Percentiles rank a stretch among this genome's conserved stretches.
These are phyloP conservation scores for Chrysochloris asiatica DNA, from an alignment of 2,113 vertebrate genomes.

Conservation along the genomic window DNA sequence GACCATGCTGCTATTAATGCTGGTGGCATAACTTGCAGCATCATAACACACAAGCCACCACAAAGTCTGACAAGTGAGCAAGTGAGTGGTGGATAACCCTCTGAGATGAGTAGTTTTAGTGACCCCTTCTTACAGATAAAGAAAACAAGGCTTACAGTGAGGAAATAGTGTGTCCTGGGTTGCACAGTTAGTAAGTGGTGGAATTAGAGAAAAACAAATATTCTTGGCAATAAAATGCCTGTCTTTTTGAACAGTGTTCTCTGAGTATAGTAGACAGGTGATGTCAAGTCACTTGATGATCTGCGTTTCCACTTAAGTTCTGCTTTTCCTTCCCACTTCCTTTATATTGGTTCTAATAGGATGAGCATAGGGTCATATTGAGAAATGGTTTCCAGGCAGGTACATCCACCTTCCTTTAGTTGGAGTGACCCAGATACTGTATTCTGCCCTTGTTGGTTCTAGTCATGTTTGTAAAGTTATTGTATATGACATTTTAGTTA, in stretches of 20 bases:
- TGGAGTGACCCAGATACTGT: neutral
- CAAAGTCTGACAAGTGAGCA: no score
- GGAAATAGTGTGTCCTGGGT: neutral
- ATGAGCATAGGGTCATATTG: neutral
- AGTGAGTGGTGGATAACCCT: no score
- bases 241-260: neutral
- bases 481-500: neutral
- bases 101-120: neutral
- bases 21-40: no score
- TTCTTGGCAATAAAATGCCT: neutral
- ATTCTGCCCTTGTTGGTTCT: neutral
- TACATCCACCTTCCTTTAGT: constrained; percentile 26
- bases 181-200: neutral
- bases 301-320: neutral
- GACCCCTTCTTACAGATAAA: neutral
- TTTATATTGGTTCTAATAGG: neutral
- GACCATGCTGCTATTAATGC: no score
- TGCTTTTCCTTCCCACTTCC: neutral
- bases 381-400: constrained; percentile 54
- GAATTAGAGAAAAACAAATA: neutral
- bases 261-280: no score
- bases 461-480: neutral
- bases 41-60: no score
- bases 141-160: neutral
- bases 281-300: neutral